Evolutionary conservation across 2,888 invertebrate species (phyloP).

Genomic region (Chaetoderma sp.): DNA sequence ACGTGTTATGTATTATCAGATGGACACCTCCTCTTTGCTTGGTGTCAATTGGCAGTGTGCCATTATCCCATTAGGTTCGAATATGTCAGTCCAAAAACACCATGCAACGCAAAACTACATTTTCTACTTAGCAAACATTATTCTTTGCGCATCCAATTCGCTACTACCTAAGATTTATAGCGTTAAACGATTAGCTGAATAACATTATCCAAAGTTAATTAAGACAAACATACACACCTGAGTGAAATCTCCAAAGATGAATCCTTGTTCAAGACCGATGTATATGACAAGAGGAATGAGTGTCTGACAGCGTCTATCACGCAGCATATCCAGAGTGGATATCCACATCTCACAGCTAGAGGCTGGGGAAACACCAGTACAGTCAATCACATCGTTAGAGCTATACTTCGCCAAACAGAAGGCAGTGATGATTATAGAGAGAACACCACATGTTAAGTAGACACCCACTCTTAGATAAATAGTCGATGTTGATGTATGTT

Average conservation of each 20-base stretch:
- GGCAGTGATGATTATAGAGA: constrained; percentile 55
- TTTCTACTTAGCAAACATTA: too few species aligned
- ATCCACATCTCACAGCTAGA: constrained; percentile 53
- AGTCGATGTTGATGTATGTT: constrained; percentile 39
- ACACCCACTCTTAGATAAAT: constrained; percentile 57
- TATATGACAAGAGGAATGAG: constrained; percentile 61
- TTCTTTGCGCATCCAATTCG: too few species aligned
- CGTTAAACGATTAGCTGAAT: too few species aligned
- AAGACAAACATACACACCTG: constrained; percentile 62
- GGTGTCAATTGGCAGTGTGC: too few species aligned
- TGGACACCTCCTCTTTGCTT: too few species aligned
- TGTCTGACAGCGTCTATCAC: constrained; percentile 59
- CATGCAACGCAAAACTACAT: too few species aligned
- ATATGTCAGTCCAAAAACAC: too few species aligned
- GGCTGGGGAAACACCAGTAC: constrained; percentile 40
- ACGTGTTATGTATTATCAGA: too few species aligned
- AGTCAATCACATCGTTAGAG: constrained; percentile 38
- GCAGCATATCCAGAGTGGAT: constrained; percentile 56
- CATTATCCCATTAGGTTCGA: too few species aligned
- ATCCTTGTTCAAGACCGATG: constrained; percentile 64
- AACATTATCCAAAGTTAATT: too few species aligned
- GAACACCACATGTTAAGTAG: constrained; percentile 57
- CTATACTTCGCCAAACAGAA: constrained; percentile 54
- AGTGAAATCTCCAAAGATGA: constrained; percentile 66
- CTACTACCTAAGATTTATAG: too few species aligned